Evolutionary conservation across 2,888 invertebrate species (phyloP), one percentile per base, ranked within the genome.

Genomic region (Pollenia angustigena): DNA sequence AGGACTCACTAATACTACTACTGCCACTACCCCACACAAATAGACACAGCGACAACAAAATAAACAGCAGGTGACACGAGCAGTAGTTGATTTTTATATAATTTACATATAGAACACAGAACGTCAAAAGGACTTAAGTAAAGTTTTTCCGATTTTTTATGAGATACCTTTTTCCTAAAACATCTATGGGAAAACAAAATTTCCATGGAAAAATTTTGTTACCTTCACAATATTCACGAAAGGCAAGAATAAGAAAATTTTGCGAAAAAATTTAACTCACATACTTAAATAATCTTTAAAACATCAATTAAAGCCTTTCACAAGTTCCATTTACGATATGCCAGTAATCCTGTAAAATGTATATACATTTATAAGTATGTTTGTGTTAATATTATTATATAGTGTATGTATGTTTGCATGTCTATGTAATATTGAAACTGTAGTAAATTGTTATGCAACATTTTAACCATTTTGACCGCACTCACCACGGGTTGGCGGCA

Each of bases 381-480:
- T 12, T 74, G 42, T 56, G 54, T 68, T 44, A 11, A 32, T 78
- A 40, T 76, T 66, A n/a, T n/a, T n/a, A n/a, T 71, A 60, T n/a
- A 78, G 64, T 71, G 76, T 66, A 12, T 52, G 32, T 76, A 66
- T 71, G 56, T 81, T 62, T 71, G 76, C 56, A 12, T 80, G 52
- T 83, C 18, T 72, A 46, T 78, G 68, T 84, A 68, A 79, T 68
- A 69, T 60, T 85, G 75, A 81, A 81, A 87, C 83, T 86, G 78
- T 84, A 82, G 75, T 82, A 81, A 88, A 88, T 87, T 84, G 88
- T 62, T 86, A 74, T 87, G 80, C 87, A 87, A 85, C 88, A 88
- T 91, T 92, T 90, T 89, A 90, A 89, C 84, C 90, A 90, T 91
- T 90, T 90, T 90, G 89, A 91, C 91, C 92, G 89, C 91, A 91